Percentiles rank a stretch among this genome's conserved stretches.
Evolutionary conservation across 2,888 invertebrate genomes (phyloP).

Genomic region (Drosophila hawaiiensis): DNA sequence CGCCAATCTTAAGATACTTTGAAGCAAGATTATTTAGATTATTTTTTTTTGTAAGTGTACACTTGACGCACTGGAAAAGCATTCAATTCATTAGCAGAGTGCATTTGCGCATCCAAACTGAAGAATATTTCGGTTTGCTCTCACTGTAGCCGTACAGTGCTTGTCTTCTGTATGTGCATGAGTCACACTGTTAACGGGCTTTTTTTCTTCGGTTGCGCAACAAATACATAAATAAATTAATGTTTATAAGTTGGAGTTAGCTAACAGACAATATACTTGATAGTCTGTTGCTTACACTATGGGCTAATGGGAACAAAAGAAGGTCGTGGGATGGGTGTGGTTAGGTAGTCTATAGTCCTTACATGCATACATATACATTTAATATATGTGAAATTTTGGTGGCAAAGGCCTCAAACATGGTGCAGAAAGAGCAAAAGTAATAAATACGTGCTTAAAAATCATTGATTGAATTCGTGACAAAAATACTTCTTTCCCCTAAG

Average conservation of each 20-base stretch:
- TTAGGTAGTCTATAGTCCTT: not conserved
- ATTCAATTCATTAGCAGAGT: constrained; percentile 78
- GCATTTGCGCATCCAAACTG: constrained; percentile 69
- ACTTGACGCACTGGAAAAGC: constrained; percentile 44
- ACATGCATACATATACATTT: not conserved
- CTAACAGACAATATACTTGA: not conserved
- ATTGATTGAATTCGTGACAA: constrained; percentile 80
- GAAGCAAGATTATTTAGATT: not conserved
- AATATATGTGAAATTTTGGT: constrained; percentile 1
- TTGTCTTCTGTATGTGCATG: constrained; percentile 33
- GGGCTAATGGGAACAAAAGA: not conserved
- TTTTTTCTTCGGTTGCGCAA: not conserved
- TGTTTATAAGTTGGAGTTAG: constrained; percentile 7
- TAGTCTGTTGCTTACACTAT: not conserved
- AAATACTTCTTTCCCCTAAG: constrained; percentile 54
- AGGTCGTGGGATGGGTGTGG: not conserved
- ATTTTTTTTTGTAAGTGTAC: constrained; percentile 42
- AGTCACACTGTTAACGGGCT: constrained; percentile 38
- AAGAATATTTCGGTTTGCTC: constrained; percentile 28
- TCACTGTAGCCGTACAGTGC: constrained; percentile 31
- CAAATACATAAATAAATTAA: constrained; percentile 44
- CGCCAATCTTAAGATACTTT: not conserved
- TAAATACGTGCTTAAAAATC: constrained; percentile 80
- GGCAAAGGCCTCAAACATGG: constrained; percentile 33
- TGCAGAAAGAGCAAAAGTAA: constrained; percentile 69